phyloP scores from a whole-genome alignment of 2,113 vertebrate genomes.

The Zeus faber region DNA sequence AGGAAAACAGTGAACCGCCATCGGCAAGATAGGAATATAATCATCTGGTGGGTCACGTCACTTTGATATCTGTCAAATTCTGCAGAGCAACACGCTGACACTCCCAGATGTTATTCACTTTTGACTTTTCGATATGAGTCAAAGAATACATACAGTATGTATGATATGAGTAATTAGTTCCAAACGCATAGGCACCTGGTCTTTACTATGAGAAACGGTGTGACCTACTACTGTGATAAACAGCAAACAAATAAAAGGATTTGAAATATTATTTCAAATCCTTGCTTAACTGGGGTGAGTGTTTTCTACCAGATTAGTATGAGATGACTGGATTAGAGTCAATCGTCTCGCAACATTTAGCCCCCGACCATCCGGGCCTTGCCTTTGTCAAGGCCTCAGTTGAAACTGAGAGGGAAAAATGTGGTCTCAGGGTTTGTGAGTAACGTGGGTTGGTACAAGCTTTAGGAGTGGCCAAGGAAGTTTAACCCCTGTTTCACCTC shows the following conservation, averaged over 20 bases:
- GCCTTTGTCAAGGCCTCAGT: conserved; percentile 29
- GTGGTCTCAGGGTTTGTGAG: conserved; percentile 17
- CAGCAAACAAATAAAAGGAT: conserved; percentile 17
- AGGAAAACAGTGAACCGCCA: neutral
- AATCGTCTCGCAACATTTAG: conserved; percentile 32
- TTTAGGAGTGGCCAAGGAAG: neutral
- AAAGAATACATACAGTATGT: neutral
- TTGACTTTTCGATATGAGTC: no score
- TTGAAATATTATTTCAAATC: neutral
- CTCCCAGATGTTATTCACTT: no score
- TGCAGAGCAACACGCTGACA: no score
- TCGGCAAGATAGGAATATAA: neutral
- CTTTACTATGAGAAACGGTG: no score
- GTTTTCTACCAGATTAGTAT: conserved; percentile 50
- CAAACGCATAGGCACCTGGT: neutral
- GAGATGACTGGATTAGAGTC: conserved; percentile 49
- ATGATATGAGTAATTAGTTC: neutral
- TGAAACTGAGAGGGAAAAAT: conserved; percentile 24
- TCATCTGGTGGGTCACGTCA: no score
- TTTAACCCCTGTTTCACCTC: conserved; percentile 15
- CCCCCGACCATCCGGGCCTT: conserved; percentile 22
- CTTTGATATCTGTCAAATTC: no score
- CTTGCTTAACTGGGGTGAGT: neutral
- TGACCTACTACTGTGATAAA: conserved; percentile 13
- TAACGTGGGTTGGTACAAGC: conserved; percentile 17